These are phyloP conservation scores for Montifringilla adamsi DNA, from an alignment of 2,113 vertebrate genomes.

Conservation along the genomic window DNA sequence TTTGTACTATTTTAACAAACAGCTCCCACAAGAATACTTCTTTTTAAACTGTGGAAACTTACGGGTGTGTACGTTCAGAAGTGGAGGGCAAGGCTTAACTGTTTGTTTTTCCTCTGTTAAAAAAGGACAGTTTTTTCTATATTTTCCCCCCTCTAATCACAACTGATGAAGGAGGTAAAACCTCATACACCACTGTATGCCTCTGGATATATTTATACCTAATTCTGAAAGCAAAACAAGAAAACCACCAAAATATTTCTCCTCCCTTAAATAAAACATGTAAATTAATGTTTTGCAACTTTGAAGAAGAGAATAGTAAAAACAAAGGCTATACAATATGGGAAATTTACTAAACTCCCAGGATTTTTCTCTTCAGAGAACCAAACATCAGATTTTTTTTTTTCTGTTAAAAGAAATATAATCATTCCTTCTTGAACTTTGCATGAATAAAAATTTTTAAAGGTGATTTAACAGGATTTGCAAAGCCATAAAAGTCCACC, in stretches of 20 bases:
- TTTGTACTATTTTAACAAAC: not conserved
- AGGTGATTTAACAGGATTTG: not conserved
- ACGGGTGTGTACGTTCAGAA: not conserved
- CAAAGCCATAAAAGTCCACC: not conserved
- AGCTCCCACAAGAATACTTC: not conserved
- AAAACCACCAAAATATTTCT: not conserved
- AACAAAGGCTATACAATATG: not conserved
- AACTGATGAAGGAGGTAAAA: not conserved
- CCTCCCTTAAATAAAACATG: not conserved
- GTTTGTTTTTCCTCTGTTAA: not conserved
- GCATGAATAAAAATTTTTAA: not conserved
- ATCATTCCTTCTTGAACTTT: not conserved
- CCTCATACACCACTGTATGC: not conserved
- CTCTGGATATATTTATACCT: not conserved
- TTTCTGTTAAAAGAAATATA: not conserved
- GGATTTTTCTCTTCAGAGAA: not conserved
- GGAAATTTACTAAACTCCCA: not conserved
- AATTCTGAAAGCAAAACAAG: not conserved
- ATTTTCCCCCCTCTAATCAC: fast-evolving
- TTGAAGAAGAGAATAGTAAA: not conserved
- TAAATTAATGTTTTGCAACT: not conserved
- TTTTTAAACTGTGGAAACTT: not conserved
- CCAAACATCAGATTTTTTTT: not conserved
- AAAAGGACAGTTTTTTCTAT: not conserved
- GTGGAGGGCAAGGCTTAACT: not conserved